Base-by-base conservation (phyloP, 2,113 vertebrate genomes). In the Scatophagus argus region DNA sequence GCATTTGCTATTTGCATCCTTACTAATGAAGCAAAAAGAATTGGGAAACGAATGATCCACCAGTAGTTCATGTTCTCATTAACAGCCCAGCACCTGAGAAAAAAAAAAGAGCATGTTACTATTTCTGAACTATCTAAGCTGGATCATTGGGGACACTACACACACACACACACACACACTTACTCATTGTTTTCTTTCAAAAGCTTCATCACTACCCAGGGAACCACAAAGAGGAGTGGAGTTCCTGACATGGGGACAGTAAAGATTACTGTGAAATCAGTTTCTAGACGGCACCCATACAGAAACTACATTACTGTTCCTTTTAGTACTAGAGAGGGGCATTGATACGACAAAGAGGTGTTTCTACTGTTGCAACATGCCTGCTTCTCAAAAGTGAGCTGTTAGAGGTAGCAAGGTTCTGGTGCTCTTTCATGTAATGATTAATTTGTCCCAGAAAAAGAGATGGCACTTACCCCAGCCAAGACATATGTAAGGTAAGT, bases 11-110 rank as follows among this genome's bases (percentile, higher is more conserved):
- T 65, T 46, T 51, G 6, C 4, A 23, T 65, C 13, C 92, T 75
- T 91, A 96, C 96, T 72, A 95, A 52, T 21, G 95, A 94, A n/a
- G 93, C 93, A 3, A 96, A 93, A 60, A 96, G 92, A 82, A 96
- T 95, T 11, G 96, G 96, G 39, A 95, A 93, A 72, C 96, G 94
- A 79, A 96, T 95, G 58, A 96, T 96, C 96, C 96, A 96, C 96
- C 96, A 96, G 85, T 96, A 96, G 29, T 89, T 92, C 96, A 96
- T 96, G 88, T 96, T 96, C 67, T 94, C 94, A 0, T 96, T 96
- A 52, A 95, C 75, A 0, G 94, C 95, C 96, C 96, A 96, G 81
- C 96, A 96, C 89, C 96, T 96, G 77, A 9, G 27, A 55, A 61
- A 6, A 87, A 23, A 70, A 60, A 87, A 23, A 70, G 56, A 12